Evolutionary conservation across 2,888 invertebrate species (phyloP).

Genomic region (Petrolisthes cinctipes): DNA sequence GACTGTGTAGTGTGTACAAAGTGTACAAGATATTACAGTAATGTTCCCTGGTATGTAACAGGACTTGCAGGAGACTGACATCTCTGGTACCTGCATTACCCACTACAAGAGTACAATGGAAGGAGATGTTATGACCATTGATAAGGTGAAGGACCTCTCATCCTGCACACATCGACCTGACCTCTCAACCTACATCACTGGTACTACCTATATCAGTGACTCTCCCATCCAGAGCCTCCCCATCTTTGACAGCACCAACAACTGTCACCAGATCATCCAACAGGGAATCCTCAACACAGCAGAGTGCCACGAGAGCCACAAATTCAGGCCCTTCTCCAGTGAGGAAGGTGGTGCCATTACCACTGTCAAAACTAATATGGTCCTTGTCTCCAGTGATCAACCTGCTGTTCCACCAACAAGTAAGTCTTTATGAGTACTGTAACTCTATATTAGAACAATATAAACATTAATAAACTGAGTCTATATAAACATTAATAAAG

Average conservation of each 20-base stretch:
- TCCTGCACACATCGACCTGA: constrained; percentile 68
- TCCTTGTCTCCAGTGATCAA: constrained; percentile 18
- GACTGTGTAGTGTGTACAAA: no score
- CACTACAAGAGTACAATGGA: constrained; percentile 67
- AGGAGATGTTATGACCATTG: constrained; percentile 65
- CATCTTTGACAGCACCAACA: constrained; percentile 66
- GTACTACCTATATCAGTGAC: constrained; percentile 67
- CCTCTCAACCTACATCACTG: constrained; percentile 67
- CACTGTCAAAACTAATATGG: constrained; percentile 66
- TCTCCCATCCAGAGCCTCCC: constrained; percentile 68
- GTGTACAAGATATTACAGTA: no score
- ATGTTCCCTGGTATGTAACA: constrained; percentile 2
- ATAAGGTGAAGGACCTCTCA: constrained; percentile 68
- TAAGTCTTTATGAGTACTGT: no score
- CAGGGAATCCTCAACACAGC: constrained; percentile 69
- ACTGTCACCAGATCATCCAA: constrained; percentile 71
- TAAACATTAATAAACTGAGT: no score
- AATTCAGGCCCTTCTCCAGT: constrained; percentile 72
- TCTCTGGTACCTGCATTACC: constrained; percentile 69
- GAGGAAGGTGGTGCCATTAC: constrained; percentile 71
- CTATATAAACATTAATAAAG: no score
- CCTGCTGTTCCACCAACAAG: background rate
- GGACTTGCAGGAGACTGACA: constrained; percentile 68
- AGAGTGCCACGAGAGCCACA: constrained; percentile 71
- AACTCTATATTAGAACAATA: no score